Evolutionary conservation across 2,113 vertebrate species (phyloP).

Genomic region (Neodontobutis hainanensis): DNA sequence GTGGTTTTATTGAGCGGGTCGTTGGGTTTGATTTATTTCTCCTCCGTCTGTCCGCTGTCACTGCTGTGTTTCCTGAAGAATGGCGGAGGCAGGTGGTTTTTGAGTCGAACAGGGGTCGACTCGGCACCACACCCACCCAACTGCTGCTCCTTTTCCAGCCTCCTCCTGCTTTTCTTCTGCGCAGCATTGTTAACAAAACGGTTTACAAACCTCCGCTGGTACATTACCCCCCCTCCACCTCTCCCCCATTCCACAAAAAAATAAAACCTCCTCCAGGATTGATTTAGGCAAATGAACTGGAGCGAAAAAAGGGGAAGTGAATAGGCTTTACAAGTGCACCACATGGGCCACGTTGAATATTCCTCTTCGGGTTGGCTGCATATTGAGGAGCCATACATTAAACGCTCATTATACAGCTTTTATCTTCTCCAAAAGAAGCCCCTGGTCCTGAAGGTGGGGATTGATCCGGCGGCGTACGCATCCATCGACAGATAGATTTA

Average conservation of each 20-base stretch:
- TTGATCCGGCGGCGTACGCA: constrained; percentile 77
- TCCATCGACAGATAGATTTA: constrained; percentile 73
- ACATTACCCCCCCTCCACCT: constrained; percentile 77
- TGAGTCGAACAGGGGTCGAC: constrained; percentile 76
- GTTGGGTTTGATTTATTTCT: constrained; percentile 76
- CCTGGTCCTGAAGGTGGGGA: constrained; percentile 48
- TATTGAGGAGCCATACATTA: constrained; percentile 80
- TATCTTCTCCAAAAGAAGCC: constrained; percentile 53
- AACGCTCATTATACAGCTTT: constrained; percentile 79
- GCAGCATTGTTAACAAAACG: constrained; percentile 97
- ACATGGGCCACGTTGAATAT: constrained; percentile 81
- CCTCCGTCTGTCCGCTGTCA: constrained; percentile 90
- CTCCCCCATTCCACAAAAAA: too few species aligned
- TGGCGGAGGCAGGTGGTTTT: constrained; percentile 98
- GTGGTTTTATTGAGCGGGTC: not conserved
- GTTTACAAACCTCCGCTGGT: constrained; percentile 92
- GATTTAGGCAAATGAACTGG: constrained; percentile 84
- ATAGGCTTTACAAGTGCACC: constrained; percentile 80
- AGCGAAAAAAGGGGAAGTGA: constrained; percentile 61
- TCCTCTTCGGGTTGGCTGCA: constrained; percentile 36
- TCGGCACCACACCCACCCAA: constrained; percentile 94
- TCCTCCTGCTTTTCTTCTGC: constrained; percentile 73
- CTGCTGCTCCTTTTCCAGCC: constrained; percentile 97
- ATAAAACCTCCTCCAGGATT: constrained; percentile 75
- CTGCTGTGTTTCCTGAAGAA: constrained; percentile 81